Evolutionary conservation across 2,797 vertebrate genomes (phyloP), one percentile per base, ranked within the genome.

Genomic region (Acanthopagrus latus): DNA sequence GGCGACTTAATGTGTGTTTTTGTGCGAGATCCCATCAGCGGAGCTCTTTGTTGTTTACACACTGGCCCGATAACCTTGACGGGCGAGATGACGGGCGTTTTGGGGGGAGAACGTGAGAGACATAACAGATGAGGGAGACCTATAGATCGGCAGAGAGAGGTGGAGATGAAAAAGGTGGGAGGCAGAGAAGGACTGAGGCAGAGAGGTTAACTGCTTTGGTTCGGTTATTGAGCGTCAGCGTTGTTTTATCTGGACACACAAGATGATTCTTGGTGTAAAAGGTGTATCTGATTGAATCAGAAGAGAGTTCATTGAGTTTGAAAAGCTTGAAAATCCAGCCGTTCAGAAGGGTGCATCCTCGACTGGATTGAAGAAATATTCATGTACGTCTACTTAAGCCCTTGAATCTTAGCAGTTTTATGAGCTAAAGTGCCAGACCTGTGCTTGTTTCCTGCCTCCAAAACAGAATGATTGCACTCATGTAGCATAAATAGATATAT

Each of bases 31-130:
- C 82, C 69, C 70, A 74, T 79, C 87, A 70, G 72, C 70, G 0
- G 17, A 59, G 68, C 59, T 77, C 74, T 76, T 77, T 84, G 83
- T 86, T 78, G 80, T 65, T 79, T 56, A 50, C 74, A 60, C 62
- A 7, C 57, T 16, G 64, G 77, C 62, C 74, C 57, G 80, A 81
- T 88, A 84, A 90, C 86, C 90, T 90, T 86, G 88, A 81, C 46
- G 47, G 79, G 38, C 50, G 25, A 57, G 82, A 72, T 46, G 74
- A 66, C 20, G 54, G 76, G 60, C 23, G 44, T 71, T 84, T 84
- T 48, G 52, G 27, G 20, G 51, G 55, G 60, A 21, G 82, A 64
- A 54, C 29, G 63, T 66, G 76, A 81, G 76, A 33, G 62, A 64
- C 71, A 62, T 67, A 47, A 59, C 29, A 43, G 56, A 76, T 50